Conservation (phyloP, 2,888 invertebrate genomes). For the Alloscopus bannaensis region DNA sequence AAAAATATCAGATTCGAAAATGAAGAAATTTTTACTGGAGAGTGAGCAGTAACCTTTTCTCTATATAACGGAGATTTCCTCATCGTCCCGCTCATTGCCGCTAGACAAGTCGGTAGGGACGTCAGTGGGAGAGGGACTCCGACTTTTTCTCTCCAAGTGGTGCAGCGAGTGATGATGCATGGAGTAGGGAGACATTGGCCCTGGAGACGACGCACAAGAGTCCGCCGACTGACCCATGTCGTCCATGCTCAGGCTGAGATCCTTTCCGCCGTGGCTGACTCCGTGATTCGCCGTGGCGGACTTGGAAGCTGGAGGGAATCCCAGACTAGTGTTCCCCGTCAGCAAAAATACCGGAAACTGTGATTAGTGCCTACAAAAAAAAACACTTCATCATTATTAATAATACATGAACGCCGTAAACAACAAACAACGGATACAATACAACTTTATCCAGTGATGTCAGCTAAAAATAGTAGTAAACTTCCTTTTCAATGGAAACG, state of each 20-base stretch:
- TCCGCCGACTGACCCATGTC: conserved; percentile 53
- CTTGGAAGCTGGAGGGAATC: conserved; percentile 52
- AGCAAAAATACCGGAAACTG: too few species aligned
- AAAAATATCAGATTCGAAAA: too few species aligned
- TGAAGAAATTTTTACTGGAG: too few species aligned
- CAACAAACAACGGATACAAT: too few species aligned
- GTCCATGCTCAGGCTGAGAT: conserved; percentile 37
- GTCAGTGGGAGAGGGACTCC: conserved; percentile 41
- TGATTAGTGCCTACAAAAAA: too few species aligned
- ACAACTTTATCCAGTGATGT: too few species aligned
- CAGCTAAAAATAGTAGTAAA: too few species aligned
- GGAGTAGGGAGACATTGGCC: conserved; percentile 48
- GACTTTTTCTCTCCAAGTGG: conserved; percentile 30
- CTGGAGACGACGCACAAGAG: conserved; percentile 54
- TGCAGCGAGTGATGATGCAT: conserved; percentile 48
- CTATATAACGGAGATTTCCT: conserved; percentile 71
- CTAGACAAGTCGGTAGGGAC: conserved; percentile 64
- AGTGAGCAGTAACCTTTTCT: too few species aligned
- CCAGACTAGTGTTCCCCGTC: conserved; percentile 14
- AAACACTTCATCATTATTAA: too few species aligned
- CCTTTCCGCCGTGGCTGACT: conserved; percentile 15
- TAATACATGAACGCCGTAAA: too few species aligned
- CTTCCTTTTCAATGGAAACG: too few species aligned
- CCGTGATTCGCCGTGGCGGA: conserved; percentile 33
- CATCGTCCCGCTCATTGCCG: conserved; percentile 67